phyloP scores from a whole-genome alignment of 1,140 invertebrate genomes.

The Drosophila sechellia region DNA sequence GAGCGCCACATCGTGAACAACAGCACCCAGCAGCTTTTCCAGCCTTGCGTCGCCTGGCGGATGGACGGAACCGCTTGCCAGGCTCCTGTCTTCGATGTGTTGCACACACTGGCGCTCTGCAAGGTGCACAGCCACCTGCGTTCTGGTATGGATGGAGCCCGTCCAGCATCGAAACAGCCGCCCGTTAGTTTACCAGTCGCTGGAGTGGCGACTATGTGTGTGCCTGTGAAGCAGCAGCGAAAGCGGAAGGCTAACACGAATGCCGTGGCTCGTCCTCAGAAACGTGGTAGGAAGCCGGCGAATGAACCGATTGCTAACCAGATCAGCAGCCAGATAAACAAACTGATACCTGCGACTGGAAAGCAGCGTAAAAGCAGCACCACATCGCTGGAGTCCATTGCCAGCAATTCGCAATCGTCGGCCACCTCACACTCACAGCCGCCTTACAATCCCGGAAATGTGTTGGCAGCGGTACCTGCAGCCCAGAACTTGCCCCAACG shows the following conservation, averaged over 20 bases:
- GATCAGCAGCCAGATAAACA: conserved; percentile 18
- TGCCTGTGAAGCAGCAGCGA: conserved; percentile 36
- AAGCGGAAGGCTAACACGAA: conserved; percentile 67
- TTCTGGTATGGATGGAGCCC: conserved; percentile 37
- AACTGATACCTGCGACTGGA: conserved; percentile 54
- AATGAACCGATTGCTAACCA: conserved; percentile 9
- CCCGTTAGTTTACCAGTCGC: conserved; percentile 5
- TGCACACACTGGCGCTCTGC: conserved; percentile 93
- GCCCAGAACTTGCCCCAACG: conserved; percentile 27
- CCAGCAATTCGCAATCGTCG: conserved; percentile 80
- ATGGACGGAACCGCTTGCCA: conserved; percentile 95
- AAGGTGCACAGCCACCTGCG: conserved; percentile 87
- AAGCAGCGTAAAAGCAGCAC: conserved; percentile 78
- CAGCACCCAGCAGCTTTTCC: conserved; percentile 94
- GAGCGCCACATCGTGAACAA: conserved; percentile 94
- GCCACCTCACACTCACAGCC: conserved; percentile 57
- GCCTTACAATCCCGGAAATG: conserved; percentile 45
- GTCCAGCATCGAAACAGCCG: conserved; percentile 24
- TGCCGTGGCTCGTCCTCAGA: conserved; percentile 70
- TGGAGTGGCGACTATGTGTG: conserved; percentile 2
- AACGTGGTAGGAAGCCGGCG: conserved; percentile 64
- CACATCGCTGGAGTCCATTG: conserved; percentile 79
- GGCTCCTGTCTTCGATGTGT: conserved; percentile 93
- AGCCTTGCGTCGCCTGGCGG: conserved; percentile 95
- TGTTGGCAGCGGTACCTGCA: conserved; percentile 16